Base-by-base conservation (phyloP, 2,797 vertebrate genomes). In the Pseudochromis fuscus region DNA sequence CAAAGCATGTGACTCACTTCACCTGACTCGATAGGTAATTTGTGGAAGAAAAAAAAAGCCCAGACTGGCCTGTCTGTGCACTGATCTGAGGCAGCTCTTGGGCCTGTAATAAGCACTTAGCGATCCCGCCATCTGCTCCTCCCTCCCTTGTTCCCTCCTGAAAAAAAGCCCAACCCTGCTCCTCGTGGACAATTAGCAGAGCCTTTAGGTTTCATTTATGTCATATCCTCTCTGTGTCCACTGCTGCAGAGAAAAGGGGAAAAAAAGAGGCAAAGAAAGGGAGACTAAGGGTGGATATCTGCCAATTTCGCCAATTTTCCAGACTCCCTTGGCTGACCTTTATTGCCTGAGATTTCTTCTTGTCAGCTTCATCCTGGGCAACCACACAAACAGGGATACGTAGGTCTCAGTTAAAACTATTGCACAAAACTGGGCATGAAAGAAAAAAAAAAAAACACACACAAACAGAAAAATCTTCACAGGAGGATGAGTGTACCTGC, bases 61-160 rank as follows among this genome's bases (percentile, higher is more conserved):
- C 46, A 12, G 27, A 62, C 18, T 13, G 64, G 48, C 6, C 57
- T 18, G 23, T 64, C 28, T 59, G 23, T 18, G 46, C 13, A 10
- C 11, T 9, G n/a, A 44, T n/a, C 38, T 2, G 31, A 51, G 44
- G 9, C 53, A 77, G 28, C 46, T 70, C 18, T 0, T 46, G 40
- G 35, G 19, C 46, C 15, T 57, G 38, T 61, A 84, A 84, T 50
- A 46, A 78, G 52, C 44, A 31, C 64, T 77, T 40, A 48, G 56
- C 40, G 57, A 50, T 71, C 24, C 61, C 63, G 40, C 44, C 5
- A 10, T 45, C 67, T 38, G 38, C 72, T 61, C 60, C 66, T 52
- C 67, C 77, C 35, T 50, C 25, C 19, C 48, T 33, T 24, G n/a
- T 77, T 82, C 61, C 75, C 76, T 86, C 79, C 81, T 77, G 51